phyloP scores from a whole-genome alignment of 1,140 invertebrate species.

The Rhynchophorus ferrugineus region DNA sequence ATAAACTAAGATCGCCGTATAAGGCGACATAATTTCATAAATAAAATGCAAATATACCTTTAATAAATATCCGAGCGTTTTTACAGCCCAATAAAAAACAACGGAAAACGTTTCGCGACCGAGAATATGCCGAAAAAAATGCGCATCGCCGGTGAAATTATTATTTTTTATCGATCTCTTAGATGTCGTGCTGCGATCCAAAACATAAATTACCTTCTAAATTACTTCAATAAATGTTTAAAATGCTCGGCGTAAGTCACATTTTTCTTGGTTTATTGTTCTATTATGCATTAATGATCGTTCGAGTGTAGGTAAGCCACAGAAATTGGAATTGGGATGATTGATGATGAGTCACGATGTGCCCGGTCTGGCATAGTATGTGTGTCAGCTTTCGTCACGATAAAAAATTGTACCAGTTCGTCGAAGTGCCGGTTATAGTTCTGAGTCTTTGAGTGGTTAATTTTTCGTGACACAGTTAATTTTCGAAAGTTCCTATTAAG shows the following conservation, averaged over 20 bases:
- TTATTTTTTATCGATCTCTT: neutral
- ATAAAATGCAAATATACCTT: neutral
- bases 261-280: neutral
- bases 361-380: too few species aligned
- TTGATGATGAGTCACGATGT: too few species aligned
- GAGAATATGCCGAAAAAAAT: neutral
- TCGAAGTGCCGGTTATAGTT: too few species aligned
- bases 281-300: neutral
- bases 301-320: too few species aligned
- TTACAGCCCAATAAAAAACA: neutral
- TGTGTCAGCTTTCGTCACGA: too few species aligned
- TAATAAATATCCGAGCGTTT: neutral
- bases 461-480: too few species aligned
- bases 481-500: too few species aligned
- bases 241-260: neutral
- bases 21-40: neutral
- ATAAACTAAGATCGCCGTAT: neutral
- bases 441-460: too few species aligned
- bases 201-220: neutral
- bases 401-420: too few species aligned
- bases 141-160: neutral
- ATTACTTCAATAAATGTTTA: neutral
- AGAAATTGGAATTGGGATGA: too few species aligned
- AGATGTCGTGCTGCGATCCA: neutral
- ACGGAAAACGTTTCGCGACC: neutral